Evolutionary conservation across 2,797 vertebrate genomes (phyloP).

Genomic region (Neosilurus mollespiculum): DNA sequence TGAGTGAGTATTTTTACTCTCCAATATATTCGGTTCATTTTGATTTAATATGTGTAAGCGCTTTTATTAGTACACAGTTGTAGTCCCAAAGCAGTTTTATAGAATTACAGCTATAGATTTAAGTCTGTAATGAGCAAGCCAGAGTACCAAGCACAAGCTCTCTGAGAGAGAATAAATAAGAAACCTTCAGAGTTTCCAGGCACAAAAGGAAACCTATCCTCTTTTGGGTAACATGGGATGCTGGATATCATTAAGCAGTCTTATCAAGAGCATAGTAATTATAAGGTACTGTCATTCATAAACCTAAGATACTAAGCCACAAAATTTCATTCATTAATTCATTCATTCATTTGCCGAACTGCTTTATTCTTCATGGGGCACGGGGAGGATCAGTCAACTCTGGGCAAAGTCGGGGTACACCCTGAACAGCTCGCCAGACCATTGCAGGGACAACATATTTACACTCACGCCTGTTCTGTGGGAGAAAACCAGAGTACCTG

Average conservation of each 20-base stretch:
- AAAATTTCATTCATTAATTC: too few species aligned
- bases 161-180: not conserved
- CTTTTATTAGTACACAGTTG: not conserved
- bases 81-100: not conserved
- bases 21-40: not conserved
- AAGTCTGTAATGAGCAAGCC: not conserved
- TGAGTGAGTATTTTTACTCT: not conserved
- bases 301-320: not conserved
- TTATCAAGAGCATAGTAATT: not conserved
- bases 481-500: too few species aligned
- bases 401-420: too few species aligned
- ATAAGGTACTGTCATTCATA: not conserved
- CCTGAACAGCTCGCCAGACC: too few species aligned
- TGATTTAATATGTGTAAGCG: not conserved
- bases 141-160: not conserved
- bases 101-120: not conserved
- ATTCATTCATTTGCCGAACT: too few species aligned
- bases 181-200: not conserved
- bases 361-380: too few species aligned
- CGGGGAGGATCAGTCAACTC: too few species aligned
- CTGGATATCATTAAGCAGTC: not conserved
- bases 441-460: too few species aligned
- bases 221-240: not conserved
- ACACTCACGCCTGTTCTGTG: too few species aligned
- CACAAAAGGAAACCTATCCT: not conserved